phyloP scores from a whole-genome alignment of 2,797 vertebrate genomes.

The Falco concolor region DNA sequence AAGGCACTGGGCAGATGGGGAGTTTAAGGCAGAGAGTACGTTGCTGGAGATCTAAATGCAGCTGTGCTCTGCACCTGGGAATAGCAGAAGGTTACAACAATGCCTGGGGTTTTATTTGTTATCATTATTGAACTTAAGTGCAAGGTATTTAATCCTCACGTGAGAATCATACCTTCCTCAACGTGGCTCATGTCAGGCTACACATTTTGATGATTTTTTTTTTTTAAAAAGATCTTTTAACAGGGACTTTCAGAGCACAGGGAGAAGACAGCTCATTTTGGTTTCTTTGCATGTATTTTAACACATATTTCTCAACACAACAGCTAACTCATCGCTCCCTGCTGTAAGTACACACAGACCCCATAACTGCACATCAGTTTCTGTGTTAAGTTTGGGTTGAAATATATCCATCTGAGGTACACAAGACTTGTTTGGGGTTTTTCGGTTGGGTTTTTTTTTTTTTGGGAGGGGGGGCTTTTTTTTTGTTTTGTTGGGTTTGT shows the following conservation, averaged over 20 bases:
- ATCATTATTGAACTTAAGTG: background rate
- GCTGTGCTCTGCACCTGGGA: background rate
- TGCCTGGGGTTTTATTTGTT: background rate
- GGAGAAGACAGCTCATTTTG: background rate
- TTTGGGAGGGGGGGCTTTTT: too few species aligned
- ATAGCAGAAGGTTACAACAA: background rate
- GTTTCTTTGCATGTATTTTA: background rate
- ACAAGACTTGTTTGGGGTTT: background rate
- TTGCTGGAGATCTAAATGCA: background rate
- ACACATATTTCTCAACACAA: background rate
- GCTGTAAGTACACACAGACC: background rate
- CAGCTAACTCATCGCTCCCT: background rate
- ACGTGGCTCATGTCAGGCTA: background rate
- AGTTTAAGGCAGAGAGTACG: background rate
- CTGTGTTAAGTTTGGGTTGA: background rate
- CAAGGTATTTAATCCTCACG: background rate
- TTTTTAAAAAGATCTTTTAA: background rate
- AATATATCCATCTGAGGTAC: background rate
- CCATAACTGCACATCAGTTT: background rate
- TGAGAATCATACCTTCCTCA: background rate
- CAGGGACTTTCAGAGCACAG: background rate
- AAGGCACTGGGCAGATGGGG: background rate
- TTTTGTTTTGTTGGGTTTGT: too few species aligned
- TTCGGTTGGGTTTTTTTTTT: background rate
- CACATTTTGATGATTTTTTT: background rate